Base-by-base conservation (phyloP, 1,140 invertebrate genomes). In the Anastrepha ludens region DNA sequence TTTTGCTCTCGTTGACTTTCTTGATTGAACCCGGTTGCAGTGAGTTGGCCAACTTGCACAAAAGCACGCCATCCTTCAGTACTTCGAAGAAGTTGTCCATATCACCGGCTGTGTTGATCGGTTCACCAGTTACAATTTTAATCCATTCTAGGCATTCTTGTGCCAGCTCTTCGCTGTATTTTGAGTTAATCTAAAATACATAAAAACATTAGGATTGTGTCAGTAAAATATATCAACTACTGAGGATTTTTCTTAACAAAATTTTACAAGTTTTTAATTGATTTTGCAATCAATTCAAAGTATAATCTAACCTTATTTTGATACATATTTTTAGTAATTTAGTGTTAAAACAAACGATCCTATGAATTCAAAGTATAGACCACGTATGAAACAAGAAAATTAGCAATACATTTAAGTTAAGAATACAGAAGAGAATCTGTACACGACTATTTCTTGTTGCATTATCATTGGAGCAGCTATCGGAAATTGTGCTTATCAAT, bases 91-190 rank as follows among this genome's bases (percentile, higher is more conserved):
- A 98, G 93, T 98, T 98, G 90, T 98, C 97, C 95, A 97, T 97
- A 89, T 98, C 97, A 2, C 98, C 98, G 86, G 95, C 96, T 15
- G 96, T 96, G 92, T 96, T 96, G 88, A 97, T 95, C 55, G 97
- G 95, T 89, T 98, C 97, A 2, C 95, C 96, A 2, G 96, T 98
- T 64, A 99, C 96, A 15, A 94, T 94, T 91, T 96, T 96, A 89
- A 99, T 97, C 98, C 98, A 99, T 94, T 98, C 96, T 90, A 99
- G 94, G 90, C 96, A 96, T 94, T 99, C 97, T 89, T 96, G 95
- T 0, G 98, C 98, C 88, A 98, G 95, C 91, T 98, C 97, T 93
- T 98, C 97, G 92, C 97, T 98, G 94, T 98, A 99, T 94, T 99
- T 99, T 92, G 97, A 97, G 93, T 98, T 98, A 88, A 98, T 97